phyloP scores from a whole-genome alignment of 2,888 invertebrate species.

The Hypomecis atomaria region DNA sequence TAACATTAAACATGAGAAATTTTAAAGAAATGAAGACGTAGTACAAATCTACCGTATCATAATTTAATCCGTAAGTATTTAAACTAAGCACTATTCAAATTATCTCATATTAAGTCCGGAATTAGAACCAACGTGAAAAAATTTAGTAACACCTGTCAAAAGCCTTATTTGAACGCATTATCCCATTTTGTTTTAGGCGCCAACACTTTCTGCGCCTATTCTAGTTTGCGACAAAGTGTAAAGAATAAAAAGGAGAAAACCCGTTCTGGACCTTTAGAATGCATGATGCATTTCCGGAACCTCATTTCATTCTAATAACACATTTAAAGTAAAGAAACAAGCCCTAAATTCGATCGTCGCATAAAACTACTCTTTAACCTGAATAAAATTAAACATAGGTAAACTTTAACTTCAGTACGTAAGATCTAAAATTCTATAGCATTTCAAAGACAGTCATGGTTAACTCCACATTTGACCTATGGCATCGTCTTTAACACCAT shows the following conservation, averaged over 20 bases:
- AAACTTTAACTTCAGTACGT: conserved; percentile 10
- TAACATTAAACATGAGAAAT: conserved; percentile 30
- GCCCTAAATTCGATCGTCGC: conserved; percentile 31
- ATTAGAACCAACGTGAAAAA: conserved; percentile 30
- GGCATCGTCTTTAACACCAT: conserved; percentile 26
- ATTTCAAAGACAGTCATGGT: neutral
- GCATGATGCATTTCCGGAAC: conserved; percentile 54
- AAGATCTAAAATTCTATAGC: conserved; percentile 12
- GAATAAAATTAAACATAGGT: neutral
- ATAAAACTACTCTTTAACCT: conserved; percentile 3
- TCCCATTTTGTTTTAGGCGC: neutral
- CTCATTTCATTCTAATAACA: conserved; percentile 25
- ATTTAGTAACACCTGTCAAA: neutral
- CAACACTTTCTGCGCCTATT: conserved; percentile 54
- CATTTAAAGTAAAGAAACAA: neutral
- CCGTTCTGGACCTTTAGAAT: conserved; percentile 46
- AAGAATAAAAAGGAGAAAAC: conserved; percentile 45
- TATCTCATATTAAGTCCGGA: conserved; percentile 25
- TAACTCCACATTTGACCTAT: conserved; percentile 4
- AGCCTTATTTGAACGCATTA: neutral
- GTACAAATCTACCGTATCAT: conserved; percentile 41
- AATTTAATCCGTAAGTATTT: conserved; percentile 48
- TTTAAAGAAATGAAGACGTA: conserved; percentile 45
- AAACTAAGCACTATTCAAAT: conserved; percentile 50
- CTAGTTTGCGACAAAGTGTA: conserved; percentile 47